phyloP scores from a whole-genome alignment of 2,888 invertebrate species.

The Euphydryas editha region DNA sequence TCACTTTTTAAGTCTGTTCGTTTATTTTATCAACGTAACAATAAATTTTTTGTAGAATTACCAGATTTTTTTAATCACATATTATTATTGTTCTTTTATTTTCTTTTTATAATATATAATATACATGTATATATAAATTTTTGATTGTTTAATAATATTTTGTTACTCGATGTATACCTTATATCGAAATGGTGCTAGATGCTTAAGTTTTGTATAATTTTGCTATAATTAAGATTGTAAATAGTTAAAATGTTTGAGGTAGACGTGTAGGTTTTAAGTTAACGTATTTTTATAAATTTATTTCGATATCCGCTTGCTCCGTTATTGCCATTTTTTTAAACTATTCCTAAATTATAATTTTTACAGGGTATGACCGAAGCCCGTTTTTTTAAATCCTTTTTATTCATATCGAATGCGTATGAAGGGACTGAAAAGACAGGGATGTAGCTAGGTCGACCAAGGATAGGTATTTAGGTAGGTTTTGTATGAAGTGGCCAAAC shows the following conservation, averaged over 20 bases:
- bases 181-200: conserved; percentile 82
- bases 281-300: conserved; percentile 43
- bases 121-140: conserved; percentile 55
- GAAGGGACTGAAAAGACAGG: conserved; percentile 78
- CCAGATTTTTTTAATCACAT: conserved; percentile 53
- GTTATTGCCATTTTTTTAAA: conserved; percentile 63
- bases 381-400: conserved; percentile 57
- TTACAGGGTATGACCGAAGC: conserved; percentile 66
- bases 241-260: conserved; percentile 56
- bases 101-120: conserved; percentile 33
- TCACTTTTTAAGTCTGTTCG: conserved; percentile 53
- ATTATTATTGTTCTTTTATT: conserved; percentile 61
- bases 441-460: conserved; percentile 69
- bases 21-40: conserved; percentile 4
- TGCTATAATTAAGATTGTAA: conserved; percentile 67
- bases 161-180: conserved; percentile 74
- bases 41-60: conserved; percentile 48
- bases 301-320: conserved; percentile 59
- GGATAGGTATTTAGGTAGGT: conserved; percentile 68
- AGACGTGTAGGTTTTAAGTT: conserved; percentile 34
- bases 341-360: conserved; percentile 53
- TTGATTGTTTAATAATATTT: conserved; percentile 80
- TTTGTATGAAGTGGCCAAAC: conserved; percentile 74
- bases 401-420: conserved; percentile 65
- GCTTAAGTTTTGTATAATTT: conserved; percentile 72